Percentiles rank a stretch among this genome's conserved stretches.
phyloP scores from a whole-genome alignment of 1,140 invertebrate genomes.

The Oryctes rhinoceros region DNA sequence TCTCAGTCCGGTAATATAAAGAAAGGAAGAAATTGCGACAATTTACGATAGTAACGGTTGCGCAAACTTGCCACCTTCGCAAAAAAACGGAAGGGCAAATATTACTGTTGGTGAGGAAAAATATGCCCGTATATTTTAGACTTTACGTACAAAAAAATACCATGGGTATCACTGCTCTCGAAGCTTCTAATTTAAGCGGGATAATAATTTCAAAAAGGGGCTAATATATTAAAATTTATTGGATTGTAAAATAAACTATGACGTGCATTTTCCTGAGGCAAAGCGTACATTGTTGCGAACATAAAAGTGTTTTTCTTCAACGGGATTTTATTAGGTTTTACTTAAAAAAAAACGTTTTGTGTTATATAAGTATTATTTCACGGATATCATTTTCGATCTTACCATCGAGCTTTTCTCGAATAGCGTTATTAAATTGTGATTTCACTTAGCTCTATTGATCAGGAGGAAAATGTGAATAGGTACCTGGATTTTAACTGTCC shows the following conservation, averaged over 20 bases:
- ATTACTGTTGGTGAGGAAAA: conserved; percentile 19
- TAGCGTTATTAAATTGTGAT: too few species aligned
- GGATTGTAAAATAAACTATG: neutral
- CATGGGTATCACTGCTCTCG: neutral
- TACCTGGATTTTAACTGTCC: too few species aligned
- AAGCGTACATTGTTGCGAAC: too few species aligned
- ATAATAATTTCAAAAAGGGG: neutral
- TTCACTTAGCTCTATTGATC: too few species aligned
- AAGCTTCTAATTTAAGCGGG: neutral
- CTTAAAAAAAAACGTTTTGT: too few species aligned
- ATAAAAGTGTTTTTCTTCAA: too few species aligned
- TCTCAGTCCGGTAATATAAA: conserved; percentile 14
- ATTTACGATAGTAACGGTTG: conserved; percentile 7
- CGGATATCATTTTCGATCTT: too few species aligned
- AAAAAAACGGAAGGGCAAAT: conserved; percentile 2
- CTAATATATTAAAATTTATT: neutral
- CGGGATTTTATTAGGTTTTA: too few species aligned
- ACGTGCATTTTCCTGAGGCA: too few species aligned
- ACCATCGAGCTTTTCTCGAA: too few species aligned
- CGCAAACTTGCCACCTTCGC: neutral
- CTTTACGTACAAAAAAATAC: conserved; percentile 10
- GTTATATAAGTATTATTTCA: too few species aligned
- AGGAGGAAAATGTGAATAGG: too few species aligned
- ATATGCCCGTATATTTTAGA: conserved; percentile 4
- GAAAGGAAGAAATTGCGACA: conserved; percentile 36